Percentiles rank a stretch among this genome's conserved stretches.
Conservation (phyloP, 1,140 invertebrate genomes). For the Eubasilissa regina region DNA sequence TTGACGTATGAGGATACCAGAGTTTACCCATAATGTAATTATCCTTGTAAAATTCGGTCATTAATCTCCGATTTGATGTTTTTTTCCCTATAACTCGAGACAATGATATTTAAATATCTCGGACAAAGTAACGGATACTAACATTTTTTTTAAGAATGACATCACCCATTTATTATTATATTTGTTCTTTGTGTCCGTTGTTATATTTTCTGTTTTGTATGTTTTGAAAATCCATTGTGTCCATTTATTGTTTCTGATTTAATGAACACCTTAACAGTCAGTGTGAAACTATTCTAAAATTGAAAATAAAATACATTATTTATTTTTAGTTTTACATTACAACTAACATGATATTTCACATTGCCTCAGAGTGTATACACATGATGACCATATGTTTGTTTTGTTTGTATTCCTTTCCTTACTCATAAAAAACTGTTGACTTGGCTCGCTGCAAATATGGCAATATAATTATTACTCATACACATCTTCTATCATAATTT, state of each 20-base stretch:
- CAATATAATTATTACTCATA: slow-evolving; percentile 6
- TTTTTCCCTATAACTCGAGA: background rate
- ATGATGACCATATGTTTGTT: slow-evolving; percentile 28
- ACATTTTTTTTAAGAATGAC: slow-evolving; percentile 15
- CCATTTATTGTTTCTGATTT: no score
- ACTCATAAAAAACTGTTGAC: slow-evolving; percentile 14
- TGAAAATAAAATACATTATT: background rate
- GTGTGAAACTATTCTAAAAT: no score
- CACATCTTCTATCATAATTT: background rate
- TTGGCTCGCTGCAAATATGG: background rate
- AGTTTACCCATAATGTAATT: no score
- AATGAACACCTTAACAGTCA: no score
- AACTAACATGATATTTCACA: background rate
- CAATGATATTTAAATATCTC: no score
- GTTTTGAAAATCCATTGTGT: background rate
- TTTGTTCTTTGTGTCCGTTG: background rate
- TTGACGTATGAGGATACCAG: slow-evolving; percentile 21
- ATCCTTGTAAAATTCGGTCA: no score
- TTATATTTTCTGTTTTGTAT: background rate
- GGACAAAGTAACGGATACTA: background rate
- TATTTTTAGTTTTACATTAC: background rate
- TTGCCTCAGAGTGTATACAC: background rate
- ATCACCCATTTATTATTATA: background rate
- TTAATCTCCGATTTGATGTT: background rate
- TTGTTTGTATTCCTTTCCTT: background rate